Percentiles rank a stretch among this genome's conserved stretches.
Conservation (phyloP, 2,797 vertebrate species). For the Rhyacichthys aspro region DNA sequence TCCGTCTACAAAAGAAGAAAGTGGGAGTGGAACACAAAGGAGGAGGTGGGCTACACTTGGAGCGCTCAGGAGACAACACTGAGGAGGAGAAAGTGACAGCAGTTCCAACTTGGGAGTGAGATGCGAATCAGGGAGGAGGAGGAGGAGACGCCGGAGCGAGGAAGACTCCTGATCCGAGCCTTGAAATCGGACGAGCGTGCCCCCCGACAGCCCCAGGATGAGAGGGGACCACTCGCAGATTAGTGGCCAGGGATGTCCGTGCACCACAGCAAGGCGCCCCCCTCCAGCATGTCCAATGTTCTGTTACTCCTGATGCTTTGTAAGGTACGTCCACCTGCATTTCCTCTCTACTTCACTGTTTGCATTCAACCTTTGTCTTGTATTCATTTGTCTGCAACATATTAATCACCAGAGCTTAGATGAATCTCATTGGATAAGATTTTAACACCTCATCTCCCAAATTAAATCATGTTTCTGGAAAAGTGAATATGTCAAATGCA, state of each 20-base stretch:
- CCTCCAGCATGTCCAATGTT: conserved; percentile 86
- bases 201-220: conserved; percentile 75
- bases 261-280: conserved; percentile 61
- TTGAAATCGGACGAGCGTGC: conserved; percentile 56
- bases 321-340: conserved; percentile 85
- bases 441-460: too few relatives aligned
- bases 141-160: conserved; percentile 61
- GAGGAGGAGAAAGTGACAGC: conserved; percentile 69
- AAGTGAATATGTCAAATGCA: too few relatives aligned
- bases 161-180: conserved; percentile 56
- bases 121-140: conserved; percentile 76
- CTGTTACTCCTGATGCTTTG: conserved; percentile 94
- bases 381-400: not conserved
- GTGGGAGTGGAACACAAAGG: conserved; percentile 22
- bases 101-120: conserved; percentile 75
- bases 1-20: conserved; percentile 49
- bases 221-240: conserved; percentile 70
- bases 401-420: too few relatives aligned
- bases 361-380: not conserved
- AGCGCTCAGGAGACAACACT: too few relatives aligned
- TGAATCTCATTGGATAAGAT: too few relatives aligned
- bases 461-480: too few relatives aligned
- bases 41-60: conserved; percentile 9
- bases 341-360: not conserved
- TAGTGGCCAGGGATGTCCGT: conserved; percentile 74